phyloP scores from a whole-genome alignment of 1,140 invertebrate genomes.

The Vollenhovia emeryi region DNA sequence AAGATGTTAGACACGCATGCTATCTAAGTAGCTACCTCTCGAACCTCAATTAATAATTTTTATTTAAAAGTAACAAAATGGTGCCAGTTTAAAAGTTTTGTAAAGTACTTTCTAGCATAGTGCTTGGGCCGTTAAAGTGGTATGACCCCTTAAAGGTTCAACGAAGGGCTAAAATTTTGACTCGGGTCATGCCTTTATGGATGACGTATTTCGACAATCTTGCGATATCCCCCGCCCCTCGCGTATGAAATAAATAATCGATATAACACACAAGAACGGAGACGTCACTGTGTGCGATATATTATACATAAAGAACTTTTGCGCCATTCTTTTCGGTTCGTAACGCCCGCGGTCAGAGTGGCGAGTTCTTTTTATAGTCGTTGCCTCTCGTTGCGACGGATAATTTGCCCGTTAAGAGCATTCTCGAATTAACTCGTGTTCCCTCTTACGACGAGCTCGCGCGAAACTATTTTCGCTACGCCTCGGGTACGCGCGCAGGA shows the following conservation, averaged over 20 bases:
- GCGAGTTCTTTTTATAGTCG: background rate
- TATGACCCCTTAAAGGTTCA: no score
- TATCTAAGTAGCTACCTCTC: no score
- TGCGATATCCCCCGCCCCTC: background rate
- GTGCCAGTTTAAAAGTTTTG: no score
- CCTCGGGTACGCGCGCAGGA: conserved; percentile 49
- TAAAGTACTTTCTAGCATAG: no score
- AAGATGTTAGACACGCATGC: no score
- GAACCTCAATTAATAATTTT: no score
- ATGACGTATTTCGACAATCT: background rate
- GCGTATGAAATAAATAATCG: background rate
- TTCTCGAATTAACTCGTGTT: conserved; percentile 44
- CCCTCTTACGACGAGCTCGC: conserved; percentile 22
- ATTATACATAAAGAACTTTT: background rate
- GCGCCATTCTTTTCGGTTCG: background rate
- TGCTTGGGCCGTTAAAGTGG: no score
- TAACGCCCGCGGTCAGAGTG: background rate
- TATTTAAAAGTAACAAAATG: no score
- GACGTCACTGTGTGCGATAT: background rate
- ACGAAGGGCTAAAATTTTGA: no score
- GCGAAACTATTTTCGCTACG: conserved; percentile 56
- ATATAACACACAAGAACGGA: background rate
- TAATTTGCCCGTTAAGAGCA: conserved; percentile 42
- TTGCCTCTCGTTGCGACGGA: conserved; percentile 11
- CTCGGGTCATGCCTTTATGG: no score